phyloP scores from a whole-genome alignment of 2,888 invertebrate genomes.

The Tinea semifulvella region DNA sequence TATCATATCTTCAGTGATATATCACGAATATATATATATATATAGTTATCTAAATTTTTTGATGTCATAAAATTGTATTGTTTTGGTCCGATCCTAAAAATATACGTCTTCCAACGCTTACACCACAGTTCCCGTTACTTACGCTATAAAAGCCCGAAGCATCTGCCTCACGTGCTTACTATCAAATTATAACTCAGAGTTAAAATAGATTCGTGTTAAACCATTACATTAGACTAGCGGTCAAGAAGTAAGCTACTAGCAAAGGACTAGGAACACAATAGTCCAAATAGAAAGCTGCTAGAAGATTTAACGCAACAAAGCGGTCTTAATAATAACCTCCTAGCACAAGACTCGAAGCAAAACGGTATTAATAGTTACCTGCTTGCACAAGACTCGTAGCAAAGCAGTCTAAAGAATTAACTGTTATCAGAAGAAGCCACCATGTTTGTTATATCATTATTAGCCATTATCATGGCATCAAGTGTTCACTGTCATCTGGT shows the following conservation, averaged over 20 bases:
- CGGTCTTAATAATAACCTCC: too few species aligned
- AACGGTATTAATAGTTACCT: too few species aligned
- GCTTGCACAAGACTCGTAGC: slow-evolving; percentile 29
- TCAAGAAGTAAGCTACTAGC: too few species aligned
- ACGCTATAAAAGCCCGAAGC: slow-evolving; percentile 45
- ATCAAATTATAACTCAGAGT: slow-evolving; percentile 16
- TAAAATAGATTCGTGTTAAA: slow-evolving; percentile 2
- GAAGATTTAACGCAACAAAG: too few species aligned
- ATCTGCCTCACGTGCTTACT: slow-evolving; percentile 28
- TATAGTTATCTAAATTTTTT: too few species aligned
- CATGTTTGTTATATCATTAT: not conserved
- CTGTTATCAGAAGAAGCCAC: slow-evolving; percentile 18
- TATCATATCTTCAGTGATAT: too few species aligned
- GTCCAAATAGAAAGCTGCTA: too few species aligned
- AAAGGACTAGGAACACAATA: too few species aligned
- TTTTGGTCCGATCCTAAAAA: not conserved
- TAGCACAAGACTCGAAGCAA: too few species aligned
- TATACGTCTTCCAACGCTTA: slow-evolving; percentile 26
- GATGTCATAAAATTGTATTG: too few species aligned
- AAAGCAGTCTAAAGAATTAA: slow-evolving; percentile 26
- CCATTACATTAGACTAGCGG: too few species aligned
- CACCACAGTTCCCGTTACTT: slow-evolving; percentile 46
- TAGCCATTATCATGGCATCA: not conserved
- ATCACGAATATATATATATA: too few species aligned
- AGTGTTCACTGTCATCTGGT: slow-evolving; percentile 32